Percentiles rank a stretch among this genome's conserved stretches.
Conservation (phyloP, 2,797 vertebrate species). For the Emydoidea blandingii region DNA sequence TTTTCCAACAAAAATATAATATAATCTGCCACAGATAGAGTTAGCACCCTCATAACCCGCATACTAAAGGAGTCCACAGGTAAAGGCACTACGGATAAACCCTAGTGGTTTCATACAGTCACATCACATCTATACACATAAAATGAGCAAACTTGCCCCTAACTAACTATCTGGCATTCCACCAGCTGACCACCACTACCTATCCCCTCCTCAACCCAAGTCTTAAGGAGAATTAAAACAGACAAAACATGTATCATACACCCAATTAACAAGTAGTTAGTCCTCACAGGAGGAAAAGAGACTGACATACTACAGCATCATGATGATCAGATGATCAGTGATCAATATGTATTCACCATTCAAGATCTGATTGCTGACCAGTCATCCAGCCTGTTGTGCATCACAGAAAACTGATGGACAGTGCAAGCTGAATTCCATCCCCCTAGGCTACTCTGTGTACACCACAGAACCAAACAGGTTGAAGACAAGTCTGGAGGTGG, state of each 20-base stretch:
- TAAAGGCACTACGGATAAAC: neutral
- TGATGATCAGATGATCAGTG: accelerated
- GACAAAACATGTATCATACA: neutral
- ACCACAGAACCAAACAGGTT: neutral
- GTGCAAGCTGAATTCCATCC: neutral
- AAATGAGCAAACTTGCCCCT: accelerated
- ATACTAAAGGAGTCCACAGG: accelerated
- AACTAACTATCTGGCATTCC: neutral
- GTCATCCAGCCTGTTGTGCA: neutral
- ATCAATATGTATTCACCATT: neutral
- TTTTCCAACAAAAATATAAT: neutral
- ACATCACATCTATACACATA: neutral
- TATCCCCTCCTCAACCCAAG: neutral
- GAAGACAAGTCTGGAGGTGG: accelerated
- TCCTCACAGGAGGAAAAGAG: neutral
- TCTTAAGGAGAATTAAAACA: neutral
- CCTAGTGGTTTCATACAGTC: neutral
- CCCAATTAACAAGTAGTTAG: neutral
- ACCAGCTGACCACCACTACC: neutral
- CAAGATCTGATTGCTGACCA: neutral
- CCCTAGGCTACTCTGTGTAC: neutral
- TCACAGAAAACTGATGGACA: accelerated
- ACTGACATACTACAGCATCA: neutral
- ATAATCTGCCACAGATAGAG: neutral
- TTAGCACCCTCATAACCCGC: neutral